These are phyloP conservation scores for Eriocheir sinensis DNA, from an alignment of 1,140 invertebrate species.

Conservation along the genomic window DNA sequence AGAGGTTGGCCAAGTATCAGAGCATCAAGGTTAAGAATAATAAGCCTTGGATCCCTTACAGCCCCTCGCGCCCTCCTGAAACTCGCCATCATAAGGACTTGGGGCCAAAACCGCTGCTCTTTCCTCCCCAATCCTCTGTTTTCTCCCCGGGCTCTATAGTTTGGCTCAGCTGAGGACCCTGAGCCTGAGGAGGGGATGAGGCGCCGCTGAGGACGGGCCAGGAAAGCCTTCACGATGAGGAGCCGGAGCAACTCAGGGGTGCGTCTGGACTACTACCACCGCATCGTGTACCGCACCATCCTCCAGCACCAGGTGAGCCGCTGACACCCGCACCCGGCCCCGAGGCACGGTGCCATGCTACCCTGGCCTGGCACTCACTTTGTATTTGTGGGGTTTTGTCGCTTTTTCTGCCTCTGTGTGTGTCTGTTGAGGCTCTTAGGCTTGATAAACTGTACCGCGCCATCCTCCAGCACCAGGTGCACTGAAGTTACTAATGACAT, in stretches of 20 bases:
- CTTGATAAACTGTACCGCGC: too few species aligned
- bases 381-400: too few species aligned
- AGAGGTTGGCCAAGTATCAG: slow-evolving; percentile 33
- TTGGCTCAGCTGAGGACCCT: slow-evolving; percentile 63
- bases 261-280: slow-evolving; percentile 96
- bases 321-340: slow-evolving; percentile 37
- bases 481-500: too few species aligned
- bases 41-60: slow-evolving; percentile 31
- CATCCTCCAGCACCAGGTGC: too few species aligned
- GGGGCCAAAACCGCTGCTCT: neutral
- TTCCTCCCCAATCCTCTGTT: neutral
- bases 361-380: neutral
- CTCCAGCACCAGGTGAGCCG: slow-evolving; percentile 89
- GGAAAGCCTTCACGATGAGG: slow-evolving; percentile 86
- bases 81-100: neutral
- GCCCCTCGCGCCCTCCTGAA: neutral
- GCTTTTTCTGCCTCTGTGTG: too few species aligned
- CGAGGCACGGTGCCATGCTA: neutral
- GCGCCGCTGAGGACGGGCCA: neutral
- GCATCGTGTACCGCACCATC: slow-evolving; percentile 95
- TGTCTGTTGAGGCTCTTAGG: too few species aligned
- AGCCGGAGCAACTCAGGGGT: slow-evolving; percentile 97
- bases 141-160: neutral
- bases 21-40: neutral
- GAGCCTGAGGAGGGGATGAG: slow-evolving; percentile 11